Evolutionary conservation across 2,888 invertebrate genomes (phyloP), one percentile per base, ranked within the genome.

Genomic region (Dynastes maya): DNA sequence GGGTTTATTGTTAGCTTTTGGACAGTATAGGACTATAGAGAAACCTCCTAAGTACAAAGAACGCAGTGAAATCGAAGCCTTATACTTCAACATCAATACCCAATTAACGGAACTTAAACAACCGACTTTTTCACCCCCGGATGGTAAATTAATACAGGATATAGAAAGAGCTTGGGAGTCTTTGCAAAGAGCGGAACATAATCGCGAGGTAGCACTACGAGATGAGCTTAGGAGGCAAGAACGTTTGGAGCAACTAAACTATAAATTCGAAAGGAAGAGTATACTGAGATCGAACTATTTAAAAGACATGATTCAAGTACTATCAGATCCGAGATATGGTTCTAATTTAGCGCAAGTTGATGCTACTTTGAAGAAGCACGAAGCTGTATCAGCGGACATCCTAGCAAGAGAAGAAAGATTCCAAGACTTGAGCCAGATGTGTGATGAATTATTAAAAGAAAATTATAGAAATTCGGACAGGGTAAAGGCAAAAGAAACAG

Each of bases 21-120:
- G 98, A 85, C 95, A 97, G 87, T 99, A 99, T 89, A 91, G 98
- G 83, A 98, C 98, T 0, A 94, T 96, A 67, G 99, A 99, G 89
- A 99, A 99, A 89, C 99, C 99, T 8, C 98, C 98, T 81, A 99
- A 97, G 88, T 98, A 98, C 89, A 97, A 95, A 87, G 99, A 99
- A 89, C 93, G 98, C 77, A 98, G 98, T 83, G 98, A 99, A 90
- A 96, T 98, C 83, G 98, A 99, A 89, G 99, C 97, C 0, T 90
- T 98, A 53, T 98, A 95, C 88, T 99, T 99, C 89, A 95, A 97
- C 87, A 98, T 99, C 84, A 99, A 99, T 89, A 98, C 98, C 0
- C 94, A 97, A 88, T 91, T 98, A 83, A 98, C 98, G 89, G 96
- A 98, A n/a, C 90, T 98, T 82, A 95, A 97, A 82, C 97, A 97